Evolutionary conservation across 92 coral and sea anemone genomes (phyloP).

Genomic region (Palythoa grandis): DNA sequence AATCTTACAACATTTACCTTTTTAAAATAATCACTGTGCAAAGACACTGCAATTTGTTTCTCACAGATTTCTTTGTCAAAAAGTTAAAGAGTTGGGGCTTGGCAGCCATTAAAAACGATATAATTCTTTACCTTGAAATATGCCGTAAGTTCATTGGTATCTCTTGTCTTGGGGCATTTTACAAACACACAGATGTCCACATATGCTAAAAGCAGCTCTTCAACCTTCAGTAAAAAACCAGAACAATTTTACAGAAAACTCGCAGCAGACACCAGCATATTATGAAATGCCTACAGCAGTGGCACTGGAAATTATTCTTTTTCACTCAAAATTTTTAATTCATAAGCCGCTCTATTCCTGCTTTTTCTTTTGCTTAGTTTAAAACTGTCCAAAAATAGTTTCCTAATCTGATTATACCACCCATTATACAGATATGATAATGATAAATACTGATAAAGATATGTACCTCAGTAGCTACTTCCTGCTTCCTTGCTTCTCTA

Average conservation of each 20-base stretch:
- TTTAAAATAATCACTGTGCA: no score
- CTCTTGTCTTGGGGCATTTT: conserved; percentile 66
- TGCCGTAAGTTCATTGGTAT: conserved; percentile 51
- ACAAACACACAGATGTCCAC: conserved; percentile 78
- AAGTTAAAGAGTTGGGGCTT: no score
- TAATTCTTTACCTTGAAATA: conserved; percentile 75
- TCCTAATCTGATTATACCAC: background rate
- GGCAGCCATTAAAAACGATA: background rate
- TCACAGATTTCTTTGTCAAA: no score
- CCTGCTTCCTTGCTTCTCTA: conserved; percentile 59
- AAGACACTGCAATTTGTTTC: no score
- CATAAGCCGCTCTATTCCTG: no score
- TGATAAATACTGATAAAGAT: background rate
- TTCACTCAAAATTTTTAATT: no score
- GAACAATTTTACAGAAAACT: background rate
- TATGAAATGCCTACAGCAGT: no score
- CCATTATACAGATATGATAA: background rate
- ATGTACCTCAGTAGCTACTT: conserved; percentile 85
- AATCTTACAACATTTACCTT: no score
- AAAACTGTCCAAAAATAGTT: background rate
- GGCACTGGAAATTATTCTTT: no score
- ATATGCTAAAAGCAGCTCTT: conserved; percentile 69
- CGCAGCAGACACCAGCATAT: background rate
- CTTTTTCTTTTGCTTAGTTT: no score
- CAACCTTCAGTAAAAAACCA: conserved; percentile 59